phyloP scores from a whole-genome alignment of 2,113 vertebrate genomes.

The Bucco capensis region DNA sequence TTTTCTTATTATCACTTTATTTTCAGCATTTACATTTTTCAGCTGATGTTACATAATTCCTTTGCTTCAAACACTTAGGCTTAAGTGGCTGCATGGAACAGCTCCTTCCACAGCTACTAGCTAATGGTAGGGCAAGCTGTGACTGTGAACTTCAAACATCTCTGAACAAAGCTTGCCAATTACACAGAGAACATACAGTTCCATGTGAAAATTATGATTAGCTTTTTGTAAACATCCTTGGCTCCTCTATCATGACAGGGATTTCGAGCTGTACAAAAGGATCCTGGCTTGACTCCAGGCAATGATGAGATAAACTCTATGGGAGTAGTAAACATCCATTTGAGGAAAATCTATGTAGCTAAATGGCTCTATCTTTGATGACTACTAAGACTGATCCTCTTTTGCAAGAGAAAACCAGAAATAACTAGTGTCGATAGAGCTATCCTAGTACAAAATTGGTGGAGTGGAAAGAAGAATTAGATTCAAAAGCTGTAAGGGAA shows the following conservation, averaged over 20 bases:
- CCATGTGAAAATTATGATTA: slow-evolving; percentile 38
- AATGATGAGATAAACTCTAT: slow-evolving; percentile 6
- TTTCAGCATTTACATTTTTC: slow-evolving; percentile 42
- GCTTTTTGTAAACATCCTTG: slow-evolving; percentile 48
- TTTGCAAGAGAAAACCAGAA: background rate
- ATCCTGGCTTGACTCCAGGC: slow-evolving; percentile 42
- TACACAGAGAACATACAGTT: slow-evolving; percentile 50
- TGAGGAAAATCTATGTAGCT: background rate
- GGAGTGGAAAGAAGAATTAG: background rate
- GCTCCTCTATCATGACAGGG: background rate
- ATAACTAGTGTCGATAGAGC: background rate
- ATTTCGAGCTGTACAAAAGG: slow-evolving; percentile 30
- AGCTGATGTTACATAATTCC: slow-evolving; percentile 3
- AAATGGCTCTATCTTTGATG: background rate
- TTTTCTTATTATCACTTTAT: slow-evolving; percentile 1
- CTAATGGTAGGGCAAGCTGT: background rate
- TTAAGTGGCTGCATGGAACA: slow-evolving; percentile 16
- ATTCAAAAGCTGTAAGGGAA: background rate
- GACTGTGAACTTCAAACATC: background rate
- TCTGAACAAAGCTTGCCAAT: slow-evolving; percentile 48
- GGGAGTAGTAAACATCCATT: slow-evolving; percentile 47
- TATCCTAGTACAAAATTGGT: background rate
- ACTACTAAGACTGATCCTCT: background rate
- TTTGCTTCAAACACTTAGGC: background rate
- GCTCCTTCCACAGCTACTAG: slow-evolving; percentile 2